Conservation (phyloP, 2,113 vertebrate genomes). For the Anguilla rostrata region DNA sequence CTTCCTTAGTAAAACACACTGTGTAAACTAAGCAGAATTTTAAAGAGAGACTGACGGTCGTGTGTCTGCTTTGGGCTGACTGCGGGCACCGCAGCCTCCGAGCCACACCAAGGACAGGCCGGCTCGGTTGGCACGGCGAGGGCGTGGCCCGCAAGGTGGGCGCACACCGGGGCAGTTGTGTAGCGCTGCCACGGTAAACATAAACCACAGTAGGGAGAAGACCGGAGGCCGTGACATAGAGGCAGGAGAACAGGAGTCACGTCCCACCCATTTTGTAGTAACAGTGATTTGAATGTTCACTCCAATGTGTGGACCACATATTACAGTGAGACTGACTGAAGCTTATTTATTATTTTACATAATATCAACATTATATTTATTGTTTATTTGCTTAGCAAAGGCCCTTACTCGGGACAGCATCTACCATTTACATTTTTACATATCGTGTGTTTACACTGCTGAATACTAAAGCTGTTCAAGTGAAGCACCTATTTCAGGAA, state of each 20-base stretch:
- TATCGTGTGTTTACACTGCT: not conserved
- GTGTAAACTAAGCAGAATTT: not conserved
- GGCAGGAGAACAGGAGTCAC: not conserved
- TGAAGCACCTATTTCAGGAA: not conserved
- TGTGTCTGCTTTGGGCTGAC: not conserved
- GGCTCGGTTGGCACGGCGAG: slow-evolving; percentile 15
- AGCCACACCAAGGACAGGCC: not conserved
- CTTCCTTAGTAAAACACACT: not conserved
- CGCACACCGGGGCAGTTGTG: not conserved
- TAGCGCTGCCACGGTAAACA: slow-evolving; percentile 4
- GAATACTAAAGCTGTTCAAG: not conserved
- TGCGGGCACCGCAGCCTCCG: no score
- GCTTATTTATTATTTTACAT: no score
- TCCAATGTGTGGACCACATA: not conserved
- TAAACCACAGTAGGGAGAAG: not conserved
- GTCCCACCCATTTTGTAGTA: not conserved
- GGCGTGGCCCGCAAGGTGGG: not conserved
- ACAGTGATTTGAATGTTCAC: not conserved
- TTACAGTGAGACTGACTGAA: no score
- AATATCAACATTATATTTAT: not conserved
- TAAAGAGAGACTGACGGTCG: not conserved
- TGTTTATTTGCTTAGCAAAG: not conserved
- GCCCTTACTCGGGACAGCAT: not conserved
- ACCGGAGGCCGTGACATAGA: not conserved
- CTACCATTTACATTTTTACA: not conserved